A percentile compares a stretch with the other conserved stretches of the same genome.
These are phyloP conservation scores for Oligia fasciuncula DNA, from an alignment of 2,888 invertebrate genomes.

Conservation along the genomic window DNA sequence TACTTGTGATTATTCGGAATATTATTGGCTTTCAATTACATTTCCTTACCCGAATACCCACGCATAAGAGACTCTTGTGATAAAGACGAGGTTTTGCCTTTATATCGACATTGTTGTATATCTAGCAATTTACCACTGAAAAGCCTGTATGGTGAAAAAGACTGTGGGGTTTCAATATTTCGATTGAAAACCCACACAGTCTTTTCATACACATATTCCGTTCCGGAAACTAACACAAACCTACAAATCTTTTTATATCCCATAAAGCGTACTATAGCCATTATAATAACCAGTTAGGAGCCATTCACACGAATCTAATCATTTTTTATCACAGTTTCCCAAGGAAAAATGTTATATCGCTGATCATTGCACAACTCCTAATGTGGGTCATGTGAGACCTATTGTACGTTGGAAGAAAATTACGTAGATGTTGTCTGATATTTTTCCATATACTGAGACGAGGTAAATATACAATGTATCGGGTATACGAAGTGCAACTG, in stretches of 20 bases:
- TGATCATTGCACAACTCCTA: conserved; percentile 53
- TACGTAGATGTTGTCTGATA: conserved; percentile 48
- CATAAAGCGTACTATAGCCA: conserved; percentile 31
- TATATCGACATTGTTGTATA: background rate
- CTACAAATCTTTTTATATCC: conserved; percentile 34
- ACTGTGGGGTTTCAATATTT: background rate
- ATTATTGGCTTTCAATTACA: background rate
- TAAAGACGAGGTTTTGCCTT: background rate
- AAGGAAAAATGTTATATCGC: conserved; percentile 56
- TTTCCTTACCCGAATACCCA: background rate
- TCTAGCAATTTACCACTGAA: background rate
- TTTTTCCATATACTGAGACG: conserved; percentile 28
- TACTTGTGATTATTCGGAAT: background rate
- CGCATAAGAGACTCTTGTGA: background rate
- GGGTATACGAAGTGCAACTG: background rate
- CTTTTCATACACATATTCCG: conserved; percentile 9
- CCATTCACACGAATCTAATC: conserved; percentile 65
- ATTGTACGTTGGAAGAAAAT: conserved; percentile 48
- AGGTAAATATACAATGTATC: conserved; percentile 30
- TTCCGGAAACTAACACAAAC: conserved; percentile 37
- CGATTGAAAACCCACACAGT: background rate
- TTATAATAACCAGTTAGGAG: conserved; percentile 51
- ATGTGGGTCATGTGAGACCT: conserved; percentile 53
- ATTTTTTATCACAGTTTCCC: conserved; percentile 67
- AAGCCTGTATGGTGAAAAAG: background rate